These are phyloP conservation scores for Otis tarda DNA, from an alignment of 2,113 vertebrate genomes.

Conservation along the genomic window DNA sequence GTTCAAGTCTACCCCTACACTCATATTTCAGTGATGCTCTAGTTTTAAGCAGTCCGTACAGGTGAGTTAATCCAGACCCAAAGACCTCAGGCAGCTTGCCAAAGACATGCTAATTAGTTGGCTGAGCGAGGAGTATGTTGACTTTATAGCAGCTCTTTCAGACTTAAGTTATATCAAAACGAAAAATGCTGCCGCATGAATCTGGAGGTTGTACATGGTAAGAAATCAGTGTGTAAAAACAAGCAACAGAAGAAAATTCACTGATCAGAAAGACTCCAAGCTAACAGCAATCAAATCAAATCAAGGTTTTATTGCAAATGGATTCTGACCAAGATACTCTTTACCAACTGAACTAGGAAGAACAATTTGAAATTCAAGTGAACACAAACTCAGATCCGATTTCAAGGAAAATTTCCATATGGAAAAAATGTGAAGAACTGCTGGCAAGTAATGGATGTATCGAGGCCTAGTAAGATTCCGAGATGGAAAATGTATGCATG, in stretches of 20 bases:
- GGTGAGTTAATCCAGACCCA: not conserved
- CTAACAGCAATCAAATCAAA: not conserved
- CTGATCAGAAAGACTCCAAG: not conserved
- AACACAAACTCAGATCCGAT: conserved; percentile 30
- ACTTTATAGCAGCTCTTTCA: not conserved
- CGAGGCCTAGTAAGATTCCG: not conserved
- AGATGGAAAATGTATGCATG: not conserved
- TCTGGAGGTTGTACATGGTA: accelerated
- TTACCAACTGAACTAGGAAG: not conserved
- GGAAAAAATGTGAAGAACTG: conserved; percentile 46
- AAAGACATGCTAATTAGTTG: conserved; percentile 5
- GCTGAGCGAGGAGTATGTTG: not conserved
- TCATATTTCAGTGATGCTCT: not conserved
- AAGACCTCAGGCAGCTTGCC: not conserved
- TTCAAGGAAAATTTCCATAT: conserved; percentile 49
- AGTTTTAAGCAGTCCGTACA: not conserved
- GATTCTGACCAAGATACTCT: not conserved
- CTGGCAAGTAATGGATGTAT: not conserved
- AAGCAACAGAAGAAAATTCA: not conserved
- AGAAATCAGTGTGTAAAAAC: not conserved
- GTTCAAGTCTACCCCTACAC: not conserved
- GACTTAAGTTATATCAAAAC: not conserved
- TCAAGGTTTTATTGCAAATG: not conserved
- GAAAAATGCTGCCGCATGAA: not conserved
- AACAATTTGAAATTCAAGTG: conserved; percentile 64